Percentiles rank a stretch among this genome's conserved stretches.
Evolutionary conservation across 2,797 vertebrate species (phyloP).

Genomic region (Menidia menidia): DNA sequence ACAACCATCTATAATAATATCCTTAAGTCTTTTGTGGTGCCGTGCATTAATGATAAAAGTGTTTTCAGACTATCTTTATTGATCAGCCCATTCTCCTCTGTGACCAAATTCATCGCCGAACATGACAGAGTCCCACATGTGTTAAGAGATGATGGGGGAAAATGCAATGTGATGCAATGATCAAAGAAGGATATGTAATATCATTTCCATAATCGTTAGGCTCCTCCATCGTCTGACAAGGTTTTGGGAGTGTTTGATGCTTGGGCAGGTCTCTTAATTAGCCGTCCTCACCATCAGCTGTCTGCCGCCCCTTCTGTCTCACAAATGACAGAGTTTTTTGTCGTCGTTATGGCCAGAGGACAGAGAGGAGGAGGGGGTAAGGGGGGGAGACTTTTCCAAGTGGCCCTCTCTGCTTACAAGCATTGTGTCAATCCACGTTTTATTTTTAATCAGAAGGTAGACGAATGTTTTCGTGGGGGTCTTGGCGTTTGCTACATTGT

Average conservation of each 20-base stretch:
- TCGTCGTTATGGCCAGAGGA: constrained; percentile 62
- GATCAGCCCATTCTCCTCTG: constrained; percentile 78
- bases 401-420: constrained; percentile 57
- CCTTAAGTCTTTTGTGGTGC: constrained; percentile 74
- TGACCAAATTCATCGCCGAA: constrained; percentile 76
- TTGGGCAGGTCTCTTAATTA: constrained; percentile 85
- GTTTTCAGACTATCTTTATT: constrained; percentile 78
- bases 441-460: constrained; percentile 44
- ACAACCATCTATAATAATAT: constrained; percentile 76
- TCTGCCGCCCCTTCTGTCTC: constrained; percentile 73
- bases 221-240: constrained; percentile 78
- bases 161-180: constrained; percentile 86
- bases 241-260: constrained; percentile 80
- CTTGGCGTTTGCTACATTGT: constrained; percentile 19
- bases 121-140: constrained; percentile 75
- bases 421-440: constrained; percentile 40
- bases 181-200: constrained; percentile 84
- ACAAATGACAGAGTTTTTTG: constrained; percentile 73
- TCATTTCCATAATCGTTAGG: constrained; percentile 84
- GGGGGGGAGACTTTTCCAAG: constrained; percentile 46
- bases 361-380: constrained; percentile 23
- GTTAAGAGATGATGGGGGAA: constrained; percentile 72
- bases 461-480: neutral
- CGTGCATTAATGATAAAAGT: constrained; percentile 71
- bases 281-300: constrained; percentile 77